These are phyloP conservation scores for Crocuta crocuta DNA, from an alignment of 2,113 vertebrate genomes.

Conservation along the genomic window DNA sequence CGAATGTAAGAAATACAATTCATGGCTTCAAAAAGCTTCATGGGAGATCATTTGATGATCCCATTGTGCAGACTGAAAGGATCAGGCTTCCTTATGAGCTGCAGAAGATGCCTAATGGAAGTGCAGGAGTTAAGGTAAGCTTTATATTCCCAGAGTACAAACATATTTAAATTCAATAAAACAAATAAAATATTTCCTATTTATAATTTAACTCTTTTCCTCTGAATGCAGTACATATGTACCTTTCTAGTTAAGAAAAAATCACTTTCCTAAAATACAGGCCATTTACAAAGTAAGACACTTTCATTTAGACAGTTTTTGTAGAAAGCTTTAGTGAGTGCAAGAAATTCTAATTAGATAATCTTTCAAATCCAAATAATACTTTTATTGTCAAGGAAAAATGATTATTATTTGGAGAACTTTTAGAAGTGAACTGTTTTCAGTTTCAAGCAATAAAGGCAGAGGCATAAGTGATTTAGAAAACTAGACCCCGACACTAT, in stretches of 20 bases:
- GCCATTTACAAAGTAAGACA: too few species aligned
- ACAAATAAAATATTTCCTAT: neutral
- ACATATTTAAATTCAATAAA: neutral
- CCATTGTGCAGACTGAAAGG: slow-evolving; percentile 93
- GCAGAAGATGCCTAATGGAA: slow-evolving; percentile 94
- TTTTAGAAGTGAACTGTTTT: neutral
- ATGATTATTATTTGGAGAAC: neutral
- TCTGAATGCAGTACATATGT: neutral
- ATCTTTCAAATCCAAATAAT: neutral
- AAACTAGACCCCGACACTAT: neutral
- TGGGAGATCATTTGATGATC: slow-evolving; percentile 94
- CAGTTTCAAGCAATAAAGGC: neutral
- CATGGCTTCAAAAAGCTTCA: slow-evolving; percentile 98
- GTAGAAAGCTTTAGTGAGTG: slow-evolving; percentile 4
- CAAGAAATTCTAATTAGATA: neutral
- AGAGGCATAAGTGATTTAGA: neutral
- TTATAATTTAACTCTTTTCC: neutral
- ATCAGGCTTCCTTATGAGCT: slow-evolving; percentile 93
- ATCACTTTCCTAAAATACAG: too few species aligned
- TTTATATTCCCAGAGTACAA: neutral
- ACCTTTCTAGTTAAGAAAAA: too few species aligned
- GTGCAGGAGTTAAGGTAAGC: slow-evolving; percentile 93
- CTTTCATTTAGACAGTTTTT: neutral
- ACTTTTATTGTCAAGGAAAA: slow-evolving; percentile 17
- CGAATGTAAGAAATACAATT: slow-evolving; percentile 96